Percentiles rank a stretch among this genome's conserved stretches.
phyloP scores from a whole-genome alignment of 2,797 vertebrate species.

The Falco columbarius region DNA sequence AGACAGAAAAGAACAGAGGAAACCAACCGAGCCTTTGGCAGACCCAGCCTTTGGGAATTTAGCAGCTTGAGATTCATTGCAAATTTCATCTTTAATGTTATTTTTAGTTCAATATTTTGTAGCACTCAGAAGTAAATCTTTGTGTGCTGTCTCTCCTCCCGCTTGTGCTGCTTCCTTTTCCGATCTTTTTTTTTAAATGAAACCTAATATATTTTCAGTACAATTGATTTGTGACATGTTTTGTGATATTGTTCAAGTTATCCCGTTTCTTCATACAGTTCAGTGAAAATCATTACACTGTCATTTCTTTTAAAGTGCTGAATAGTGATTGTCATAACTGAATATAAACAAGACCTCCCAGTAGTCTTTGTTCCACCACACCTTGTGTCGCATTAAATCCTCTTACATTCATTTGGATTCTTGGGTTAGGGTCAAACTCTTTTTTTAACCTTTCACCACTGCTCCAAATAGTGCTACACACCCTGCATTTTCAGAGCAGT shows the following conservation, averaged over 20 bases:
- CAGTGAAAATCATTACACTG: not conserved
- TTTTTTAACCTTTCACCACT: not conserved
- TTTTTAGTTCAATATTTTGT: constrained; percentile 85
- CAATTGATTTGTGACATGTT: constrained; percentile 73
- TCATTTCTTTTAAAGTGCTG: constrained; percentile 33
- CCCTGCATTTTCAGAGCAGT: not conserved
- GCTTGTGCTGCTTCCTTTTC: constrained; percentile 55
- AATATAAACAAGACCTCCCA: constrained; percentile 21
- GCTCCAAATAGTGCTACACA: not conserved
- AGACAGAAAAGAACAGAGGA: constrained; percentile 84
- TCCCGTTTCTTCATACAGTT: constrained; percentile 7
- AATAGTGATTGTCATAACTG: constrained; percentile 18
- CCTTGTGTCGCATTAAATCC: not conserved
- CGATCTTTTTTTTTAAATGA: constrained; percentile 62
- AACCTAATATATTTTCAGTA: constrained; percentile 77
- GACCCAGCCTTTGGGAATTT: constrained; percentile 82
- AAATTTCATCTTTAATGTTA: constrained; percentile 85
- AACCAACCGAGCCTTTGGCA: constrained; percentile 82
- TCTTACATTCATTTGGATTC: not conserved
- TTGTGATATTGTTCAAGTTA: constrained; percentile 55
- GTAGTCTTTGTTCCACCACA: not conserved
- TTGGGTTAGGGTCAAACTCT: not conserved
- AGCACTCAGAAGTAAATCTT: constrained; percentile 82
- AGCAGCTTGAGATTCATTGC: constrained; percentile 84
- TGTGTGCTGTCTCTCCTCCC: constrained; percentile 67